These are phyloP conservation scores for Sycophila sp. DNA, from an alignment of 1,140 invertebrate species.

Conservation along the genomic window DNA sequence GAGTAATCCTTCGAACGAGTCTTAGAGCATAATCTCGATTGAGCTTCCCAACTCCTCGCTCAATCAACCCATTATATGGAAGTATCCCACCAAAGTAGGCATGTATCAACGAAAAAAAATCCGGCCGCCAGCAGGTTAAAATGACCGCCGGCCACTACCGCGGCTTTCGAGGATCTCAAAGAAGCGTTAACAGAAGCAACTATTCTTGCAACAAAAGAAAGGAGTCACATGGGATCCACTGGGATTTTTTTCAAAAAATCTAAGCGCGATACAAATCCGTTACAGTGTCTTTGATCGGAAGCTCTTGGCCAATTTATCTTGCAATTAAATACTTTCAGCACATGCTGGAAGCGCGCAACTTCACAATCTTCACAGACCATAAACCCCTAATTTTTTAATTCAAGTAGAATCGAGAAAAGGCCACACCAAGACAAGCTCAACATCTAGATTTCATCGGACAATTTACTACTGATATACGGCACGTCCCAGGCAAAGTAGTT, in stretches of 20 bases:
- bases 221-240: background rate
- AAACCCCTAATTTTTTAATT: constrained; percentile 55
- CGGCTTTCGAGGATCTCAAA: no score
- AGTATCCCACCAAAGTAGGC: no score
- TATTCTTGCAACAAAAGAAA: background rate
- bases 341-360: constrained; percentile 49
- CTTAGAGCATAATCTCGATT: no score
- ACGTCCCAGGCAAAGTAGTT: no score
- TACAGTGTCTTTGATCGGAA: constrained; percentile 53
- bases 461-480: constrained; percentile 56
- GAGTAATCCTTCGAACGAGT: no score
- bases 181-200: no score
- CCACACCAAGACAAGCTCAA: constrained; percentile 46
- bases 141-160: no score
- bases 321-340: constrained; percentile 50
- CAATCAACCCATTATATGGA: no score
- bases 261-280: background rate
- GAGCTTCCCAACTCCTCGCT: no score
- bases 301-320: constrained; percentile 46
- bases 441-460: constrained; percentile 51
- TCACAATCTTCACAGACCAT: constrained; percentile 59
- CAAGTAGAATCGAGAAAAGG: constrained; percentile 44
- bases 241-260: background rate
- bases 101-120: no score
- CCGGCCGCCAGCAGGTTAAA: no score